Evolutionary conservation across 2,888 invertebrate species (phyloP), one percentile per base, ranked within the genome.

Genomic region (Atrina japonica): DNA sequence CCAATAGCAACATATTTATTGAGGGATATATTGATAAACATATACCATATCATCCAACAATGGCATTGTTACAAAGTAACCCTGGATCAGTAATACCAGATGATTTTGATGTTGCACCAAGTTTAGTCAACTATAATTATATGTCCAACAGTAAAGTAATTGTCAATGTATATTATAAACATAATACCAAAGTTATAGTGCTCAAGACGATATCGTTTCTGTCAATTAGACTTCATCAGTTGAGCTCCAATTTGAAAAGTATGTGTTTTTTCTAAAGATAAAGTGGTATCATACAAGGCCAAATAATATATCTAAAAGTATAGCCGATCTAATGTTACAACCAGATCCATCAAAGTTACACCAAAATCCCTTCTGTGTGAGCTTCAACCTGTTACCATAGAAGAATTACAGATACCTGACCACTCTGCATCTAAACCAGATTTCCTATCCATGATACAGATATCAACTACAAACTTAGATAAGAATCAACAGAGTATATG

Each of bases 351-450:
- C 14, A 47, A 40, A 35, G 29, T 61, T 47, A n/a, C 61, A 47
- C 61, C 49, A 30, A 49, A 21, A 18, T 25, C 61, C 27, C 14
- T 61, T 3, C 18, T 61, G 25, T 61, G 61, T 61, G 61, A 61
- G 47, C 14, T 61, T 16, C 47, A 61, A 27, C 61, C 61, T 9
- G 61, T 41, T 3, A 41, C 35, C 21, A 41, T 58, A 40, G 43
- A 58, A 3, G 43, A 18, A 3, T 6, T 23, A 58, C 43, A n/a
- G 9, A 40, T 21, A 0, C n/a, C 41, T n/a, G 7, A 41, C 11
- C 25, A 6, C 21, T 11, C 9, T 9, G 2, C 40, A 2, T 16
- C 18, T 23, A 5, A 11, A 2, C 9, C 16, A 25, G 27, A 43
- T 41, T 14, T 25, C 14, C 35, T 35, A 35, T 35, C 35, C 5